Conservation (phyloP, 2,113 vertebrate species). For the Ceyx cyanopectus region DNA sequence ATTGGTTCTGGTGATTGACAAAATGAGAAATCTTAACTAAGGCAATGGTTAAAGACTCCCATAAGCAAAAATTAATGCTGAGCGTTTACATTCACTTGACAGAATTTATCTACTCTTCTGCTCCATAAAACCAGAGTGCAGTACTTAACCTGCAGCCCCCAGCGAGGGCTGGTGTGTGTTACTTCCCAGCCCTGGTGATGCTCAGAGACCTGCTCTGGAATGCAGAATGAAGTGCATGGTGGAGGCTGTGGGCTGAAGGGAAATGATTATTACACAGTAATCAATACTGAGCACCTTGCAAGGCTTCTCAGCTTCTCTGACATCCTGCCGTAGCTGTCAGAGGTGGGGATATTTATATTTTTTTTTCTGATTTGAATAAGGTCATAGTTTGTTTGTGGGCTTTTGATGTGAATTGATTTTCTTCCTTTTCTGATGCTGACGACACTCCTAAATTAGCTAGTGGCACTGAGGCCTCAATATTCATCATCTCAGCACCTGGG, state of each 20-base stretch:
- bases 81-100: slow-evolving; percentile 50
- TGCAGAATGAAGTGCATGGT: background rate
- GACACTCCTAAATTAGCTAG: slow-evolving; percentile 19
- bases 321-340: background rate
- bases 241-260: background rate
- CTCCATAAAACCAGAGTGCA: slow-evolving; percentile 59
- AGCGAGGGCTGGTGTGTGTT: background rate
- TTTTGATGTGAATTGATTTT: slow-evolving; percentile 24
- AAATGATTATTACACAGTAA: slow-evolving; percentile 31
- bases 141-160: slow-evolving; percentile 58
- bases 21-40: background rate
- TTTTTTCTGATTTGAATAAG: slow-evolving; percentile 25
- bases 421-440: slow-evolving; percentile 21
- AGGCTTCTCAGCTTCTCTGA: background rate
- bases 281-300: background rate
- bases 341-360: background rate
- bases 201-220: background rate
- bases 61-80: slow-evolving; percentile 35
- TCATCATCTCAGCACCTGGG: background rate
- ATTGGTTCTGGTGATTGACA: background rate
- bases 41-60: background rate
- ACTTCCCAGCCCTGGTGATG: background rate
- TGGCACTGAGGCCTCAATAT: background rate
- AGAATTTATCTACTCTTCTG: slow-evolving; percentile 64
- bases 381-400: background rate